phyloP scores from a whole-genome alignment of 2,113 vertebrate species.

The Ctenomys sociabilis region DNA sequence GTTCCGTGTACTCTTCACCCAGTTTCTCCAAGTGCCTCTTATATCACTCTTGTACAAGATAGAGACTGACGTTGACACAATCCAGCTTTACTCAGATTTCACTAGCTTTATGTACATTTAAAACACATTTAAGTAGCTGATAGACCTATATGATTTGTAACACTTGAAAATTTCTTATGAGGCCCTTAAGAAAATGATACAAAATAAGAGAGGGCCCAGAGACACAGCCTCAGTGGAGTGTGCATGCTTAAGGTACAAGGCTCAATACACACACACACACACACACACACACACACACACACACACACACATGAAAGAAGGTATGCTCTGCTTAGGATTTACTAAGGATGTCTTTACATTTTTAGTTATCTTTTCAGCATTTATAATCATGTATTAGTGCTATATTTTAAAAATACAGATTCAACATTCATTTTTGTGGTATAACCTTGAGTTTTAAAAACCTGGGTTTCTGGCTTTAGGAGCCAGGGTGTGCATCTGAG shows the following conservation, averaged over 20 bases:
- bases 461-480: not conserved
- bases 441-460: slow-evolving; percentile 38
- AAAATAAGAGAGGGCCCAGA: not conserved
- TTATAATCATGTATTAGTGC: not conserved
- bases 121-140: not conserved
- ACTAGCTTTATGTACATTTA: not conserved
- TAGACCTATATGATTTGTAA: slow-evolving; percentile 3
- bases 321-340: not conserved
- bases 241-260: not conserved
- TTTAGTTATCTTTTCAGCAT: not conserved
- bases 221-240: not conserved
- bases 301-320: not conserved
- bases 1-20: not conserved
- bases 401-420: not conserved
- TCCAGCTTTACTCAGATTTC: not conserved
- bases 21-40: not conserved
- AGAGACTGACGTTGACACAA: not conserved
- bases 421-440: slow-evolving; percentile 52
- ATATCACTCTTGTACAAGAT: not conserved
- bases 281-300: not conserved
- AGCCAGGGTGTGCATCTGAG: not conserved
- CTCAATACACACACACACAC: no score
- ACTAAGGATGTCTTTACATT: not conserved
- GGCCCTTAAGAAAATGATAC: not conserved
- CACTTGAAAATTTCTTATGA: slow-evolving; percentile 32